phyloP scores from a whole-genome alignment of 53 echinoderm and acorn worm species.

The Zoroaster sp. region DNA sequence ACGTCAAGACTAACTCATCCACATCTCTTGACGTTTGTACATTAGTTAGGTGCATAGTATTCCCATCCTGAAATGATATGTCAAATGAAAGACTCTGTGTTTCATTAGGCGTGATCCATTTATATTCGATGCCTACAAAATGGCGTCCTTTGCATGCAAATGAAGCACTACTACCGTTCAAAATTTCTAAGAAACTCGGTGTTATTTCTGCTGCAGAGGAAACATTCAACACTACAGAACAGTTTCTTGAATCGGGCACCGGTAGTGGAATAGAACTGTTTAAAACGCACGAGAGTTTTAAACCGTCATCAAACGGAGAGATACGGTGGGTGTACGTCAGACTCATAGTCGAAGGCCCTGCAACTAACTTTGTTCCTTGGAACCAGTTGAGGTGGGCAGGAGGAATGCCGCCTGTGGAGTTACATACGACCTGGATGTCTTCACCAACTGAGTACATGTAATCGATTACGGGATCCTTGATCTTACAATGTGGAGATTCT shows the following conservation, averaged over 20 bases:
- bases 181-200: background rate
- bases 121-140: background rate
- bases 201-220: background rate
- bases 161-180: background rate
- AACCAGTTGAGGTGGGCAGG: constrained; percentile 1
- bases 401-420: background rate
- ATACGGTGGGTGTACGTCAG: background rate
- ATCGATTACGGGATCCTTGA: background rate
- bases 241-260: background rate
- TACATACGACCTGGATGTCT: background rate
- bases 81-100: background rate
- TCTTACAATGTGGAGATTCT: background rate
- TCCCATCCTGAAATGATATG: background rate
- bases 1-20: background rate
- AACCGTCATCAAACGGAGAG: background rate
- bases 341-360: background rate
- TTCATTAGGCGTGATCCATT: background rate
- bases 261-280: background rate
- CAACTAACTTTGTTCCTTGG: background rate
- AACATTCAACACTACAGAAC: background rate
- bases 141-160: background rate
- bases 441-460: background rate
- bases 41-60: background rate
- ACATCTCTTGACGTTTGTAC: background rate
- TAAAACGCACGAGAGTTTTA: background rate